Percentiles rank a stretch among this genome's conserved stretches.
These are phyloP conservation scores for Karalla daura DNA, from an alignment of 2,797 vertebrate species.

Conservation along the genomic window DNA sequence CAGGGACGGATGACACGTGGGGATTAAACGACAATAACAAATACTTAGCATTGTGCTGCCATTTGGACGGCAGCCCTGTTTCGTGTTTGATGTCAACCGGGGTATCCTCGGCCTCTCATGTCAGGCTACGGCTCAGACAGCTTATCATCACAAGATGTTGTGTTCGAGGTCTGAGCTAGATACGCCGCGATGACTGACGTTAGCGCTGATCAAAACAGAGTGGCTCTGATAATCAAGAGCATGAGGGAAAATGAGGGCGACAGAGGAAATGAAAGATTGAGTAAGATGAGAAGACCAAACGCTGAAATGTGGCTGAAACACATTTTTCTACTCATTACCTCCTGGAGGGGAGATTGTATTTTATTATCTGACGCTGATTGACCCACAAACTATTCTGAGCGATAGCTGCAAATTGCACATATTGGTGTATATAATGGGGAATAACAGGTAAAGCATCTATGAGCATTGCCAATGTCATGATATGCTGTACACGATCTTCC, in stretches of 20 bases:
- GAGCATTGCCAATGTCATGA: not conserved
- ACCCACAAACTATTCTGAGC: not conserved
- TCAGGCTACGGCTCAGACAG: constrained; percentile 13
- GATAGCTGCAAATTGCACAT: not conserved
- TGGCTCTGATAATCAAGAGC: constrained; percentile 45
- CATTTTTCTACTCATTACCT: not conserved
- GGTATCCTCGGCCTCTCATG: not conserved
- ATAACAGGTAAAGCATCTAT: not conserved
- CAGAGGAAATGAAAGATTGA: constrained; percentile 22
- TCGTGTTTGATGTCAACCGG: not conserved
- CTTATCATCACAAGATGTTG: constrained; percentile 16
- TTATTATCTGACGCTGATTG: constrained; percentile 8
- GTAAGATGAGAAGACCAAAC: constrained; percentile 35
- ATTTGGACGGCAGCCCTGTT: not conserved
- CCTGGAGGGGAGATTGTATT: not conserved
- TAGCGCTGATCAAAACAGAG: constrained; percentile 45
- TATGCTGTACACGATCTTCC: no score
- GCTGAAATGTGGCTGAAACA: constrained; percentile 14
- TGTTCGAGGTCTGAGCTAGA: constrained; percentile 32
- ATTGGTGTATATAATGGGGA: not conserved
- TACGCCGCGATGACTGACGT: constrained; percentile 34
- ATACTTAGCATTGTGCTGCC: not conserved
- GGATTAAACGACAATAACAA: constrained; percentile 1
- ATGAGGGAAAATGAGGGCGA: constrained; percentile 32
- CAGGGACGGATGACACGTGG: constrained; percentile 27